Evolutionary conservation across 2,113 vertebrate species (phyloP), one percentile per base, ranked within the genome.

Genomic region (Anser cygnoides): DNA sequence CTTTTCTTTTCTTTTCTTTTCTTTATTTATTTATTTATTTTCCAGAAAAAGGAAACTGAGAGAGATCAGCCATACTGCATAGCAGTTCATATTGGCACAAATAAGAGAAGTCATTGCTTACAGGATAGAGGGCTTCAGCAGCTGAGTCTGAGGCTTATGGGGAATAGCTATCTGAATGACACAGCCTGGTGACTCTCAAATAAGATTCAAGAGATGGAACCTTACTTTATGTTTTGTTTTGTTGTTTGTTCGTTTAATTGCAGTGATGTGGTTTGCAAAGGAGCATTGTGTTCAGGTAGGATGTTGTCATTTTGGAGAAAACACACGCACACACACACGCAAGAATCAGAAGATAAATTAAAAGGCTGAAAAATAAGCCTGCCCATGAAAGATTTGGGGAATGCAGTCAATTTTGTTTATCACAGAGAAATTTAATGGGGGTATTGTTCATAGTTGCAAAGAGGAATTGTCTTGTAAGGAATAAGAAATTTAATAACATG

Each of bases 21-120:
- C 72, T 33, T 72, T 94, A 94, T 93, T 73, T 37, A 93, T 96
- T 94, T 80, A 35, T 35, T 35, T 35, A 35, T 91, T 77, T 67
- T 58, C 57, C 73, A 81, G 67, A 43, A 87, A 89, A 93, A 91
- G 21, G 23, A 73, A 78, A 39, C n/a, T 83, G 52, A 84, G 87
- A 89, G 28, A 33, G 49, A 78, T 16, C 11, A 73, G 39, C 19
- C 44, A 78, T 73, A 35, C 70, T 44, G 39, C 65, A 84, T 4
- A 84, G 44, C 31, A 65, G 4, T 84, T 87, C 73, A 87, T 3
- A 49, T 44, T 15, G 14, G 62, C 87, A 62, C 54, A 87, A 89
- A 68, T 63, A 93, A 58, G 44, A 68, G 70, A 70, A 74, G 13
- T 11, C 28, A 29, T 59, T 90, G 59, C 78, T 80, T 92, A 65